Evolutionary conservation across 2,797 vertebrate species (phyloP).

Genomic region (Notoglanidium macrostoma): DNA sequence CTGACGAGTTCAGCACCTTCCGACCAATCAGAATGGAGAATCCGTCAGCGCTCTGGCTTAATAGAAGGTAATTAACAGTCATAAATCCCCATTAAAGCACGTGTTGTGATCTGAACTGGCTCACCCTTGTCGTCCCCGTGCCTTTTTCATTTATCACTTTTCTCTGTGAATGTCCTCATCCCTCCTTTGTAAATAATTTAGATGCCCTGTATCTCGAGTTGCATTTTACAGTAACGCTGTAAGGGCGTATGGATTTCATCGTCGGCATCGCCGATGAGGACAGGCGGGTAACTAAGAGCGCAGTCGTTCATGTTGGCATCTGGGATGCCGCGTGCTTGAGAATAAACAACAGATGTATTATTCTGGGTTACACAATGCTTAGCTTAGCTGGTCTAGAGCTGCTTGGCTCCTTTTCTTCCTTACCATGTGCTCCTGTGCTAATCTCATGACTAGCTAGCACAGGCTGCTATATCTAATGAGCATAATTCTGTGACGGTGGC

Average conservation of each 20-base stretch:
- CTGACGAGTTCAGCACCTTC: slow-evolving; percentile 56
- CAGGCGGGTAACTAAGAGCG: slow-evolving; percentile 49
- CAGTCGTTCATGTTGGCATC: slow-evolving; percentile 47
- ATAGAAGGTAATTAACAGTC: not conserved
- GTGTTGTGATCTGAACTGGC: slow-evolving; percentile 3
- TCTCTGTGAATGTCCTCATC: slow-evolving; percentile 49
- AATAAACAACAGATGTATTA: slow-evolving; percentile 33
- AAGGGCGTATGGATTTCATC: slow-evolving; percentile 61
- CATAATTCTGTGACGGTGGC: no score
- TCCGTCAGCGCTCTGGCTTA: not conserved
- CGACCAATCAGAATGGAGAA: slow-evolving; percentile 1
- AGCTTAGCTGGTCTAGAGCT: not conserved
- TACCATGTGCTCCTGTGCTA: not conserved
- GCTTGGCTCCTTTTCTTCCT: not conserved
- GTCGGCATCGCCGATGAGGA: slow-evolving; percentile 59
- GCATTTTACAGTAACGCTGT: slow-evolving; percentile 68
- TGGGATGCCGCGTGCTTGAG: slow-evolving; percentile 46
- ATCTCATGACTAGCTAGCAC: not conserved
- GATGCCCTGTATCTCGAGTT: slow-evolving; percentile 61
- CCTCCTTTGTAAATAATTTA: slow-evolving; percentile 69
- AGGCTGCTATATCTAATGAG: not conserved
- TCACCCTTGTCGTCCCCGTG: not conserved
- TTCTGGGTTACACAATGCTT: slow-evolving; percentile 2
- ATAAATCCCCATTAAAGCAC: not conserved
- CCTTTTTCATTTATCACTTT: slow-evolving; percentile 24